phyloP scores from a whole-genome alignment of 2,113 vertebrate genomes.

The Arizona elegans region DNA sequence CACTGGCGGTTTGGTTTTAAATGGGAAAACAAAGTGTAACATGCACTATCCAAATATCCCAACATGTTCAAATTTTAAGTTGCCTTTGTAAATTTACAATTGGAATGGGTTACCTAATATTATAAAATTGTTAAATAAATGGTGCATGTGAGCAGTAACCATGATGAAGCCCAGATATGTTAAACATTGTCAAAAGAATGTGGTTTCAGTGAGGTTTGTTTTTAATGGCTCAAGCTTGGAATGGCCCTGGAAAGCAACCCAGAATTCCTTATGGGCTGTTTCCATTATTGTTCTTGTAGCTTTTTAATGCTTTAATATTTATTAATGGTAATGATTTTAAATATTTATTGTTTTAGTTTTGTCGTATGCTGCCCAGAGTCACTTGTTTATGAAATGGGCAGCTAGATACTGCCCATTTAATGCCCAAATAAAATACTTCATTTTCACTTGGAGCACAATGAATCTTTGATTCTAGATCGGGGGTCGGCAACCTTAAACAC shows the following conservation, averaged over 20 bases:
- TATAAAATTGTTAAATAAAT: not conserved
- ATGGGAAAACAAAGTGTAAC: not conserved
- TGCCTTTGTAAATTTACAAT: not conserved
- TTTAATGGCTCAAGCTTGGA: not conserved
- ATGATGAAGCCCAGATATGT: not conserved
- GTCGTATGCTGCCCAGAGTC: not conserved
- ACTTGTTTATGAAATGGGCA: not conserved
- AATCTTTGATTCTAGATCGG: not conserved
- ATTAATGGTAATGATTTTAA: not conserved
- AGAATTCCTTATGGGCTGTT: not conserved
- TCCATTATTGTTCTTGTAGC: not conserved
- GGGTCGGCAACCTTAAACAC: too few species aligned
- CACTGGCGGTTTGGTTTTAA: not conserved
- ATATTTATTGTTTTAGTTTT: not conserved
- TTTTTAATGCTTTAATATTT: not conserved
- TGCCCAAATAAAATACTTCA: not conserved
- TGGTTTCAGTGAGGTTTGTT: not conserved
- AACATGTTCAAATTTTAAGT: not conserved
- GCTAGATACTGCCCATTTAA: not conserved
- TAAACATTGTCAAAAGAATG: not conserved
- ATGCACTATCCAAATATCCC: not conserved
- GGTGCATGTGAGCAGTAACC: not conserved
- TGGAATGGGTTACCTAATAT: not conserved
- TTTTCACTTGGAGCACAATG: not conserved
- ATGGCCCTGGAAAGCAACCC: not conserved